phyloP scores from a whole-genome alignment of 2,797 vertebrate species.

The Acanthopagrus latus region DNA sequence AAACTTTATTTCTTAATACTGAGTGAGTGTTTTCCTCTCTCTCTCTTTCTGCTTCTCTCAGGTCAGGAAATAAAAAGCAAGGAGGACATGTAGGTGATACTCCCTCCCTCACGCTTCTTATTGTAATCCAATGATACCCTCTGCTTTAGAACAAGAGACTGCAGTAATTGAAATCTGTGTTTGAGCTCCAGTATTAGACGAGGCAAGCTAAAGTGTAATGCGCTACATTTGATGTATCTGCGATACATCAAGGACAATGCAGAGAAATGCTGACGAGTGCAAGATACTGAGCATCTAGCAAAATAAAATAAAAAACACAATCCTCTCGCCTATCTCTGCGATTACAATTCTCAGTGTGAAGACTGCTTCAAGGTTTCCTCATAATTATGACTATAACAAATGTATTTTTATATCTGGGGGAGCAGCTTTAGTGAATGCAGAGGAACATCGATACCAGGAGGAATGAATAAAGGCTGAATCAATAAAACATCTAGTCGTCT shows the following conservation, averaged over 20 bases:
- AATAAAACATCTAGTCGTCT: slow-evolving; percentile 79
- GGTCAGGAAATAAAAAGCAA: slow-evolving; percentile 38
- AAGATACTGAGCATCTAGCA: slow-evolving; percentile 45
- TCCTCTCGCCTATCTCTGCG: slow-evolving; percentile 14
- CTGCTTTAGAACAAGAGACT: slow-evolving; percentile 49
- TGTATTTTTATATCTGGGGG: slow-evolving; percentile 67
- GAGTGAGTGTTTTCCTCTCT: slow-evolving; percentile 22
- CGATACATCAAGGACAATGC: slow-evolving; percentile 71
- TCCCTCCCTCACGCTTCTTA: slow-evolving; percentile 31
- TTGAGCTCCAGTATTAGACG: slow-evolving; percentile 49
- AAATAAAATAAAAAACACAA: slow-evolving; percentile 41
- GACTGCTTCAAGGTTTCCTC: slow-evolving; percentile 63
- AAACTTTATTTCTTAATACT: slow-evolving; percentile 30
- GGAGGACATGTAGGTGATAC: slow-evolving; percentile 36
- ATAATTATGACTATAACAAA: slow-evolving; percentile 58
- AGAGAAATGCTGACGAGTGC: slow-evolving; percentile 66
- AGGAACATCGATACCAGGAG: slow-evolving; percentile 70
- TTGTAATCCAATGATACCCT: slow-evolving; percentile 59
- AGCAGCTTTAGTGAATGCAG: slow-evolving; percentile 64
- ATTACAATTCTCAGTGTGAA: slow-evolving; percentile 45
- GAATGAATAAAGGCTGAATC: slow-evolving; percentile 80
- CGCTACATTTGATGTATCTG: slow-evolving; percentile 70
- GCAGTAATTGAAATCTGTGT: slow-evolving; percentile 66
- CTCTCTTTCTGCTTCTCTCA: slow-evolving; percentile 13
- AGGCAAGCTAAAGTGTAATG: slow-evolving; percentile 59